Evolutionary conservation across 2,113 vertebrate species (phyloP).

Genomic region (Mus spicilegus): DNA sequence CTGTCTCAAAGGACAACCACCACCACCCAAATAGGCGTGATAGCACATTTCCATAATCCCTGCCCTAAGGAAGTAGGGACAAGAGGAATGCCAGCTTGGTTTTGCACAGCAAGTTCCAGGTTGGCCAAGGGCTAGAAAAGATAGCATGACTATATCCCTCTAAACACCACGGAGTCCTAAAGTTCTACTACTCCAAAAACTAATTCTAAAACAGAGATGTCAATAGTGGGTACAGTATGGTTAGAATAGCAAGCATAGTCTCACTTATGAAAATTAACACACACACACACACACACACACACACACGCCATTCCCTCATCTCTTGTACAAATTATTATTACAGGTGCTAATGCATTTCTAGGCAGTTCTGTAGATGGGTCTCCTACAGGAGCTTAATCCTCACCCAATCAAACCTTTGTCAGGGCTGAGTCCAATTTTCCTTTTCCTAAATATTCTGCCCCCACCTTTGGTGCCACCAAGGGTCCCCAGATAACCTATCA

Average conservation of each 20-base stretch:
- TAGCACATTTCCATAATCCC: too few species aligned
- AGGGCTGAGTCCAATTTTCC: background rate
- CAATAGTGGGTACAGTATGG: background rate
- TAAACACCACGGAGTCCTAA: background rate
- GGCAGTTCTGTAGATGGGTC: background rate
- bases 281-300: too few species aligned
- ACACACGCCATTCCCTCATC: background rate
- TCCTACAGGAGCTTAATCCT: background rate
- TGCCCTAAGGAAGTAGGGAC: background rate
- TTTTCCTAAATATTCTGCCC: background rate
- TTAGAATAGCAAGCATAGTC: background rate
- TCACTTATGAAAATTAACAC: background rate
- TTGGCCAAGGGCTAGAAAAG: background rate
- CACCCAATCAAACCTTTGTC: background rate
- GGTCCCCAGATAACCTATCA: too few species aligned
- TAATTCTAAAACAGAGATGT: conserved; percentile 4
- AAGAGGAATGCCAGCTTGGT: background rate
- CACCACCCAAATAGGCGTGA: background rate
- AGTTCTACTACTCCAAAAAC: background rate
- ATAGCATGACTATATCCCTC: background rate
- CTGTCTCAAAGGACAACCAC: background rate
- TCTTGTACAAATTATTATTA: background rate
- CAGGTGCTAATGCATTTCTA: background rate
- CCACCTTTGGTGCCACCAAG: background rate
- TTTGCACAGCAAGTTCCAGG: background rate